Evolutionary conservation across 1,140 invertebrate species (phyloP).

Genomic region (Camponotus vicinus): DNA sequence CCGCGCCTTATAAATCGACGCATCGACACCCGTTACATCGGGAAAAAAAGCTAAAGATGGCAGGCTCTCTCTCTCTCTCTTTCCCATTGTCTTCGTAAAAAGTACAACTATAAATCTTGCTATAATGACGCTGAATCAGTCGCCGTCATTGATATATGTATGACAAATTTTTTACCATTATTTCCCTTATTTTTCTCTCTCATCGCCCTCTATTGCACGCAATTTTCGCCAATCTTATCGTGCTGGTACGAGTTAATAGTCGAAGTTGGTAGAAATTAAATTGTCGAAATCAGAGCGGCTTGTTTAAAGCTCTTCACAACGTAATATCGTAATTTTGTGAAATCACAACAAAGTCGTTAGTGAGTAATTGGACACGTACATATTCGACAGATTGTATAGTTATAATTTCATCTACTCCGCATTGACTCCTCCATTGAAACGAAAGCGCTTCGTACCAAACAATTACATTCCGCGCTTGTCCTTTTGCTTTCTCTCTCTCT

Average conservation of each 20-base stretch:
- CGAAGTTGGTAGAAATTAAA: constrained; percentile 9
- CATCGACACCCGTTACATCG: constrained; percentile 61
- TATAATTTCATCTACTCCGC: constrained; percentile 47
- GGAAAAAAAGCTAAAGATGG: constrained; percentile 40
- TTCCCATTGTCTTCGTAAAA: not conserved
- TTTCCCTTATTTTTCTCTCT: not conserved
- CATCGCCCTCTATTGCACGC: not conserved
- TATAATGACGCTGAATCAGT: constrained; percentile 8
- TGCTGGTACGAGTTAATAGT: not conserved
- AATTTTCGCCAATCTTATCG: constrained; percentile 12
- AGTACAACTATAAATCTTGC: constrained; percentile 35
- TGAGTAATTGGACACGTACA: constrained; percentile 15
- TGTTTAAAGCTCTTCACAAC: constrained; percentile 1
- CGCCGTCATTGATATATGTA: constrained; percentile 2
- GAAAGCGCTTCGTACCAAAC: constrained; percentile 2
- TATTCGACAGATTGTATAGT: constrained; percentile 16
- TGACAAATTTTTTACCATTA: constrained; percentile 25
- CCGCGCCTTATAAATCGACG: constrained; percentile 70
- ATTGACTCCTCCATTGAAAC: constrained; percentile 25
- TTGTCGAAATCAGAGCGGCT: constrained; percentile 4
- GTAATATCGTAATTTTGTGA: constrained; percentile 28
- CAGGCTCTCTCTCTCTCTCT: not conserved
- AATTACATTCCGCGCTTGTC: not conserved
- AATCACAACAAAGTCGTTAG: constrained; percentile 35
- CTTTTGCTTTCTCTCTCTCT: not conserved